Conservation (phyloP, 2,797 vertebrate species). For the Poecile montanus region DNA sequence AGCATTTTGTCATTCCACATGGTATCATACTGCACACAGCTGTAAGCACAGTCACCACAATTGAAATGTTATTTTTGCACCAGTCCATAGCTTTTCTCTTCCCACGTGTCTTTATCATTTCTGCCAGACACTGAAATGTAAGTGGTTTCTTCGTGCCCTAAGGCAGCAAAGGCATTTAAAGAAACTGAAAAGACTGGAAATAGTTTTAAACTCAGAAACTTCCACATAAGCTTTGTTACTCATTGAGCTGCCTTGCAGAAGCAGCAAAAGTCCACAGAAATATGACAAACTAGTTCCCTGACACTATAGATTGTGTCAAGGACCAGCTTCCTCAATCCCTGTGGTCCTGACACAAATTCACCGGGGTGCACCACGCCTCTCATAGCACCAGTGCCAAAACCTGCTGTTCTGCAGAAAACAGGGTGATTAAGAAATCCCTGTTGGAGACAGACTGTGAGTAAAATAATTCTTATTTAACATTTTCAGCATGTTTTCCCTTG, state of each 20-base stretch:
- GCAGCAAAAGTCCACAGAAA: neutral
- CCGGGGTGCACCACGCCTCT: rapidly evolving
- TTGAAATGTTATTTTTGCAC: neutral
- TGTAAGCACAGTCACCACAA: neutral
- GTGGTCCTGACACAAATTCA: neutral
- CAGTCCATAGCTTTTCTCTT: neutral
- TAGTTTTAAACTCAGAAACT: neutral
- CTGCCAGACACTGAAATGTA: neutral
- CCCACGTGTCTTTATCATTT: neutral
- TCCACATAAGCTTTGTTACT: neutral
- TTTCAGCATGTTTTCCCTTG: neutral
- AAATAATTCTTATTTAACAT: neutral
- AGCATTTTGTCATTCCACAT: neutral
- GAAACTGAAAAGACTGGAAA: neutral
- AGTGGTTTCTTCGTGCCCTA: neutral
- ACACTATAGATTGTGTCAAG: neutral
- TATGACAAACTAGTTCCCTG: neutral
- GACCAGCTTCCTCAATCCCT: neutral
- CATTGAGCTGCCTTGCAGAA: neutral
- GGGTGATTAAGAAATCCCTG: neutral
- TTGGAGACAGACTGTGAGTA: neutral
- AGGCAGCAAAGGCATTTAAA: neutral
- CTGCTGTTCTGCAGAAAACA: neutral
- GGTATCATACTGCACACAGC: rapidly evolving
- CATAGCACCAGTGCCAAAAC: neutral